phyloP scores from a whole-genome alignment of 1,140 invertebrate species.

The Bombus breviceps region DNA sequence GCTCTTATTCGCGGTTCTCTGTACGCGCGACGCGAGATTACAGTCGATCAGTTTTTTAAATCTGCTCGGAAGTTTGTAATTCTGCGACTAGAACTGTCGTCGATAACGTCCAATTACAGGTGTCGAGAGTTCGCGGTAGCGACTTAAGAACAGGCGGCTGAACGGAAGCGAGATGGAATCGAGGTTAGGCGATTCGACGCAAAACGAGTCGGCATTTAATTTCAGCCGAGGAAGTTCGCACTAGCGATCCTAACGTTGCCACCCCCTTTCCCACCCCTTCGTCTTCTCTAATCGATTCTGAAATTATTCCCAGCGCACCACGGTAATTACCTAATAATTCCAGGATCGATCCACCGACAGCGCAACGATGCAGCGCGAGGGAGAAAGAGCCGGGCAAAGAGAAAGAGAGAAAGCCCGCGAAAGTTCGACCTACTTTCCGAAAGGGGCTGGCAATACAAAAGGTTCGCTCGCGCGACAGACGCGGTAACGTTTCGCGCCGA shows the following conservation, averaged over 20 bases:
- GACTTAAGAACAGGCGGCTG: neutral
- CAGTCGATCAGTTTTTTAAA: neutral
- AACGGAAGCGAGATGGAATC: neutral
- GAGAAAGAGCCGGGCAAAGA: neutral
- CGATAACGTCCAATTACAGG: no score
- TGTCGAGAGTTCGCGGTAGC: no score
- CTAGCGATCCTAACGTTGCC: constrained; percentile 6
- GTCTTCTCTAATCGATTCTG: constrained; percentile 58
- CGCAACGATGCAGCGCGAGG: constrained; percentile 16
- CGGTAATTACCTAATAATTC: constrained; percentile 71
- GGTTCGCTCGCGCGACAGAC: constrained; percentile 46
- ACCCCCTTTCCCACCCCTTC: neutral
- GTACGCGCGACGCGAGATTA: no score
- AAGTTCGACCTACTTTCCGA: constrained; percentile 64
- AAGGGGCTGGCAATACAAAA: constrained; percentile 47
- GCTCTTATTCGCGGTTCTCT: no score
- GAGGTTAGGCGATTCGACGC: constrained; percentile 22
- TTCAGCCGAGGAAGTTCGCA: constrained; percentile 28
- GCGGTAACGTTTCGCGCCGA: constrained; percentile 15
- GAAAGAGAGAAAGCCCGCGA: constrained; percentile 5
- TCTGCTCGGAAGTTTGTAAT: neutral
- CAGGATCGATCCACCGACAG: constrained; percentile 52
- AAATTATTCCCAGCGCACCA: constrained; percentile 62
- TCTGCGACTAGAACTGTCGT: no score
- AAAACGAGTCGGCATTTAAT: constrained; percentile 50